These are phyloP conservation scores for Blastomussa wellsi DNA, from an alignment of 92 coral and sea anemone species.

Conservation along the genomic window DNA sequence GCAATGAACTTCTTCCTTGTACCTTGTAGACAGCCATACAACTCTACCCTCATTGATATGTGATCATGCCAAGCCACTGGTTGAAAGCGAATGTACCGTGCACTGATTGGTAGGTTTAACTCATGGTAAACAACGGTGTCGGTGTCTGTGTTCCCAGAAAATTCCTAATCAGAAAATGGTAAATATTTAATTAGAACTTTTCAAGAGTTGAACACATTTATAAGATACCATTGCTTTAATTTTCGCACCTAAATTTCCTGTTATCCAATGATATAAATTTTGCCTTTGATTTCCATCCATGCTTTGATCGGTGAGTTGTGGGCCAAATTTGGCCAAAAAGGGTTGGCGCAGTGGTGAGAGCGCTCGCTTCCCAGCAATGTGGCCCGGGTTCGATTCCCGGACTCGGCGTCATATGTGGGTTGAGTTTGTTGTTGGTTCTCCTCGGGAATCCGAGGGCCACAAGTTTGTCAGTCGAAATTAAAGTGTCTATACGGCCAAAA, in stretches of 20 bases:
- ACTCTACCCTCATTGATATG: constrained; percentile 7
- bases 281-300: too few species aligned
- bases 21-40: constrained; percentile 12
- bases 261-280: too few species aligned
- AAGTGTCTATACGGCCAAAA: too few species aligned
- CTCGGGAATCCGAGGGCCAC: too few species aligned
- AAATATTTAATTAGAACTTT: neutral
- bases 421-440: too few species aligned
- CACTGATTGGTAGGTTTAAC: constrained; percentile 13
- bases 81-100: constrained; percentile 23
- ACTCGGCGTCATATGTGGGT: too few species aligned
- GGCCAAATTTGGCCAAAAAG: too few species aligned
- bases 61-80: neutral
- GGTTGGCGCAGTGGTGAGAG: too few species aligned
- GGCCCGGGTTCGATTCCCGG: too few species aligned
- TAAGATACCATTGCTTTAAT: neutral
- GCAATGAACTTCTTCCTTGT: neutral
- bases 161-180: neutral
- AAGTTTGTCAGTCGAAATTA: too few species aligned
- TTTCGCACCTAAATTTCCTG: neutral
- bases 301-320: too few species aligned
- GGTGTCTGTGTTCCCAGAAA: constrained; percentile 7
- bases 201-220: neutral
- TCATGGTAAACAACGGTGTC: constrained; percentile 4
- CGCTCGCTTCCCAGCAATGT: too few species aligned